A percentile compares a stretch with the other conserved stretches of the same genome.
These are phyloP conservation scores for Pituophis catenifer DNA, from an alignment of 2,113 vertebrate species.

Conservation along the genomic window DNA sequence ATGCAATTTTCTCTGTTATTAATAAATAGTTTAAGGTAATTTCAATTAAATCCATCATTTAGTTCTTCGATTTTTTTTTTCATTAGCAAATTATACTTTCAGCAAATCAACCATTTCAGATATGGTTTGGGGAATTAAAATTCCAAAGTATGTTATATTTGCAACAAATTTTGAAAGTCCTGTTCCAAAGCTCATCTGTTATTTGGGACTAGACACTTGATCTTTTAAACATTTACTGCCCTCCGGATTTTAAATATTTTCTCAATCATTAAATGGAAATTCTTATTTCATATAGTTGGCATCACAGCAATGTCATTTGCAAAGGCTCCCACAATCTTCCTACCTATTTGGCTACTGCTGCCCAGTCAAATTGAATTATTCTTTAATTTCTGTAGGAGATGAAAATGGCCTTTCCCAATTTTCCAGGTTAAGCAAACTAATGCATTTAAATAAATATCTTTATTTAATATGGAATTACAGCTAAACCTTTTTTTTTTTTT, in stretches of 20 bases:
- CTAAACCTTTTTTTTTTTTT: not conserved
- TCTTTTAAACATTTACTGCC: not conserved
- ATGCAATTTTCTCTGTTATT: not conserved
- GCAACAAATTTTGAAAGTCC: not conserved
- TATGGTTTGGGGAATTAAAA: not conserved
- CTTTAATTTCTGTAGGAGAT: not conserved
- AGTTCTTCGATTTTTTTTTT: not conserved
- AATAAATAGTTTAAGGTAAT: not conserved
- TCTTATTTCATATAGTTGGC: not conserved
- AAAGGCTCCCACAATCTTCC: not conserved
- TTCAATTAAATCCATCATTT: not conserved
- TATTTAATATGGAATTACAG: not conserved
- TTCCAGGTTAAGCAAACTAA: not conserved
- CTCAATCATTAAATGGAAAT: not conserved
- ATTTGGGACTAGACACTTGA: not conserved
- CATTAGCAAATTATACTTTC: not conserved
- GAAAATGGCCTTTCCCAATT: not conserved
- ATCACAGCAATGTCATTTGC: not conserved
- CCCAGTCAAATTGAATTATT: not conserved
- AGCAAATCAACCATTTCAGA: not conserved
- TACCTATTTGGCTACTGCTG: not conserved
- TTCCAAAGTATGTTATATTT: not conserved
- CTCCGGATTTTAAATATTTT: not conserved
- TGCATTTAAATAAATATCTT: not conserved
- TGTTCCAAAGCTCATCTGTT: not conserved